These are phyloP conservation scores for Oscheius myriophilus DNA, from an alignment of 2,888 invertebrate species.

Conservation along the genomic window DNA sequence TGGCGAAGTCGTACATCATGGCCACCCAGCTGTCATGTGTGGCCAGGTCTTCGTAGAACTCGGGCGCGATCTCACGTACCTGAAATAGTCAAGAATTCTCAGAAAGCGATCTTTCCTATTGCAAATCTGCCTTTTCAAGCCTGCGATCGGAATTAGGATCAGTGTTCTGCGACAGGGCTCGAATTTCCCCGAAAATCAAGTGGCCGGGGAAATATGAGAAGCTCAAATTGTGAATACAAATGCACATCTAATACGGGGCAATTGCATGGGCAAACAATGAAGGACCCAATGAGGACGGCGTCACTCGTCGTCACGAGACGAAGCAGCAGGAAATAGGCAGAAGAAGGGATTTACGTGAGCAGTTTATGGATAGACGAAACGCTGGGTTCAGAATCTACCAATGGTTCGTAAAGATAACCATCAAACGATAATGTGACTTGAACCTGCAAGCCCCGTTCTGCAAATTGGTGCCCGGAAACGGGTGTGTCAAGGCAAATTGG, in stretches of 20 bases:
- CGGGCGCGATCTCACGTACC: constrained; percentile 91
- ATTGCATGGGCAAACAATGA: not conserved
- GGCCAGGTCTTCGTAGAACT: constrained; percentile 92
- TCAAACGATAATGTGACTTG: too few relatives aligned
- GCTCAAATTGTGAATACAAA: constrained; percentile 11
- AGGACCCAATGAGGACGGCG: not conserved
- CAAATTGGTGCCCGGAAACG: too few relatives aligned
- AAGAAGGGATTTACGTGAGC: not conserved
- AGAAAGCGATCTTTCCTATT: not conserved
- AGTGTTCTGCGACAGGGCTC: constrained; percentile 11
- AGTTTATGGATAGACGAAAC: too few relatives aligned
- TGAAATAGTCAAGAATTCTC: constrained; percentile 71
- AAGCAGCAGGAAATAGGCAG: not conserved
- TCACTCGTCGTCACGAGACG: constrained; percentile 2
- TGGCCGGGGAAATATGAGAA: constrained; percentile 4
- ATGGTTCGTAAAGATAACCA: too few relatives aligned
- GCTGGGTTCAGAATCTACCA: too few relatives aligned
- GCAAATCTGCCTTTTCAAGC: not conserved
- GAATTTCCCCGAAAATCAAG: constrained; percentile 9
- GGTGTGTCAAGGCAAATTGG: too few relatives aligned
- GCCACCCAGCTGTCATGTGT: constrained; percentile 91
- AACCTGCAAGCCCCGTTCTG: too few relatives aligned
- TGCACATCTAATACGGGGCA: constrained; percentile 20
- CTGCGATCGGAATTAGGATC: not conserved
- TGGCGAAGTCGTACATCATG: constrained; percentile 90